Conservation (phyloP, 37 sponge, comb jelly and placozoan genomes). For the Diacarnus erythraeanus region DNA sequence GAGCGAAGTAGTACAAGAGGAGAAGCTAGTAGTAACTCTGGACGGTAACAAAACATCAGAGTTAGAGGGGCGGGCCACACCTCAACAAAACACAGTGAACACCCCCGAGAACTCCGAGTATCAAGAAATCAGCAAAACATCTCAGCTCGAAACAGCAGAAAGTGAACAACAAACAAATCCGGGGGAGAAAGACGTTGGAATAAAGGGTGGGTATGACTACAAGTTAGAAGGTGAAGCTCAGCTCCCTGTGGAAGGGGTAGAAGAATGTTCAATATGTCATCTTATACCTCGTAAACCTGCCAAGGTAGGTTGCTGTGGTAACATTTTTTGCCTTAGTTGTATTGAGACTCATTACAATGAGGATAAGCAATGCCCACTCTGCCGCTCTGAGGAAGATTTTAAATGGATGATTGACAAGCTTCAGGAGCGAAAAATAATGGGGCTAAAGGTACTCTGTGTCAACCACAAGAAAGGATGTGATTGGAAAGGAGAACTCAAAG, state of each 20-base stretch:
- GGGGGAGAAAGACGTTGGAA: not conserved
- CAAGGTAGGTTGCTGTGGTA: not conserved
- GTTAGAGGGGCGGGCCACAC: too few relatives aligned
- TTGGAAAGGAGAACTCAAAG: not conserved
- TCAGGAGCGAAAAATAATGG: not conserved
- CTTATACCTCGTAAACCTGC: constrained; percentile 8
- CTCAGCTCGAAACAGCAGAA: not conserved
- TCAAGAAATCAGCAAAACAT: not conserved
- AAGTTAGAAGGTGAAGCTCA: not conserved
- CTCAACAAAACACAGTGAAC: too few relatives aligned
- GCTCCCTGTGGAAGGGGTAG: not conserved
- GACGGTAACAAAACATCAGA: too few relatives aligned
- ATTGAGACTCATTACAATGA: not conserved
- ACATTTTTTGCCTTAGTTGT: not conserved
- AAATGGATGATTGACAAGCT: not conserved
- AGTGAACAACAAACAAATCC: not conserved
- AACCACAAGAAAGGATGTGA: constrained; percentile 7
- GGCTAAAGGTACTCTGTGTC: not conserved
- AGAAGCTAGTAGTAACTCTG: too few relatives aligned
- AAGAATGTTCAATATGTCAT: constrained; percentile 1
- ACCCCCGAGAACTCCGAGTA: not conserved
- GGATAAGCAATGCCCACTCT: not conserved
- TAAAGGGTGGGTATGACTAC: constrained; percentile 1
- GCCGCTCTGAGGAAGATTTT: not conserved
- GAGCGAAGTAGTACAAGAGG: too few relatives aligned